Percentiles rank a stretch among this genome's conserved stretches.
phyloP scores from a whole-genome alignment of 1,140 invertebrate species.

The Bombus consobrinus region DNA sequence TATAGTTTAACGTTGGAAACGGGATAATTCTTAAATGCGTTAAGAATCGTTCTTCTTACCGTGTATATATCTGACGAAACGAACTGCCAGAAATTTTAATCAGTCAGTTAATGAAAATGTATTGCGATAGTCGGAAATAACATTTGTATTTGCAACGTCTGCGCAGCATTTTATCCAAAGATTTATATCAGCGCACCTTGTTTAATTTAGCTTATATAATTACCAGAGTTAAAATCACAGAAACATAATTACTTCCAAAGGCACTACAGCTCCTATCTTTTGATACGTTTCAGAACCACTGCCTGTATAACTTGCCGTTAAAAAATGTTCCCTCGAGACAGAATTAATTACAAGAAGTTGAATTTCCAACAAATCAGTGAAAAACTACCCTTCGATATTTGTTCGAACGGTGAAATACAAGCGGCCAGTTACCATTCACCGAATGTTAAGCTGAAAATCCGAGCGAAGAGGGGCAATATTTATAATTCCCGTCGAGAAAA shows the following conservation, averaged over 20 bases:
- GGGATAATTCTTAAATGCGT: background rate
- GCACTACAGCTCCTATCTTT: background rate
- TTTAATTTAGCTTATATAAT: background rate
- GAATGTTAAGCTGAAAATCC: slow-evolving; percentile 4
- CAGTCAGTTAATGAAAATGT: background rate
- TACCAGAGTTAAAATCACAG: background rate
- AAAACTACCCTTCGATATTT: background rate
- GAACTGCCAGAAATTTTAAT: background rate
- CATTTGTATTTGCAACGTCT: background rate
- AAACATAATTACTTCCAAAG: background rate
- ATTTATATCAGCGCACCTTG: background rate
- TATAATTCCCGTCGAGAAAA: background rate
- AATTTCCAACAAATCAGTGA: background rate
- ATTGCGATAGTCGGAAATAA: background rate
- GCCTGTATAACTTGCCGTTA: background rate
- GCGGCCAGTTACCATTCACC: background rate
- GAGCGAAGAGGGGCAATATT: background rate
- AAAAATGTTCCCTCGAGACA: background rate
- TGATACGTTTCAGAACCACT: background rate
- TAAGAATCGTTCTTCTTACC: background rate
- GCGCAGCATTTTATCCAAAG: background rate
- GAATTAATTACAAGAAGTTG: background rate
- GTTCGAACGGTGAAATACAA: background rate
- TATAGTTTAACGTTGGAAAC: background rate
- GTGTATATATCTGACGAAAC: background rate